phyloP scores from a whole-genome alignment of 2,797 vertebrate species.

The Muscicapa striata region DNA sequence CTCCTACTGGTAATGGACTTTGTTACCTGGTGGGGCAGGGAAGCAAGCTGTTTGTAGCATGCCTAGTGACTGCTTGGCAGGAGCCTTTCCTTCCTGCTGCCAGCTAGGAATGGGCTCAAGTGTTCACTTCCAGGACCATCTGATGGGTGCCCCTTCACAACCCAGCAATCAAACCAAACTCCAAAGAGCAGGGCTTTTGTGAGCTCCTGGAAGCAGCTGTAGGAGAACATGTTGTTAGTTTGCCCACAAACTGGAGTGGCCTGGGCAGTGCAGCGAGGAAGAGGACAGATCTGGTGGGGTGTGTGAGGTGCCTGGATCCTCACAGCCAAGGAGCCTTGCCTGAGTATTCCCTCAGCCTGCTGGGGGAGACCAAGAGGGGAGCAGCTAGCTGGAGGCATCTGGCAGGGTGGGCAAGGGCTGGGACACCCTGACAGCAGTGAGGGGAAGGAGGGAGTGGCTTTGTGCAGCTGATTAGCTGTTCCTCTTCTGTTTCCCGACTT shows the following conservation, averaged over 20 bases:
- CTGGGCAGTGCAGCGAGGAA: accelerated
- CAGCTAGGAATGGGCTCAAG: neutral
- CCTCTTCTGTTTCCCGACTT: neutral
- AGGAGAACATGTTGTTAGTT: neutral
- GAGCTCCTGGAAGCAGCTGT: neutral
- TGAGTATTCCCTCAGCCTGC: neutral
- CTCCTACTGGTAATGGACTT: neutral
- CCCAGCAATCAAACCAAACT: neutral
- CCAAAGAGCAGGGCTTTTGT: neutral
- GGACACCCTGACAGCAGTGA: neutral
- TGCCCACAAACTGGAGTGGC: neutral
- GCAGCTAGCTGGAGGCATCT: neutral
- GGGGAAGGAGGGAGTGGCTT: neutral
- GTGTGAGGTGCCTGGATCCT: neutral
- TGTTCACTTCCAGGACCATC: neutral
- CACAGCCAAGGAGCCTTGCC: neutral
- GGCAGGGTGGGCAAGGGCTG: neutral
- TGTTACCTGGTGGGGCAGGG: neutral
- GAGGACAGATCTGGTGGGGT: neutral
- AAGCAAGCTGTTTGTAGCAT: neutral
- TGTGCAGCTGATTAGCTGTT: neutral
- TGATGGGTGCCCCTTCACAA: neutral
- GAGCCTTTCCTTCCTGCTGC: neutral
- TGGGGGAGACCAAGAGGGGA: neutral
- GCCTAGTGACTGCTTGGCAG: constrained; percentile 23